phyloP scores from a whole-genome alignment of 2,888 invertebrate species.

The Oxycera nigricornis region DNA sequence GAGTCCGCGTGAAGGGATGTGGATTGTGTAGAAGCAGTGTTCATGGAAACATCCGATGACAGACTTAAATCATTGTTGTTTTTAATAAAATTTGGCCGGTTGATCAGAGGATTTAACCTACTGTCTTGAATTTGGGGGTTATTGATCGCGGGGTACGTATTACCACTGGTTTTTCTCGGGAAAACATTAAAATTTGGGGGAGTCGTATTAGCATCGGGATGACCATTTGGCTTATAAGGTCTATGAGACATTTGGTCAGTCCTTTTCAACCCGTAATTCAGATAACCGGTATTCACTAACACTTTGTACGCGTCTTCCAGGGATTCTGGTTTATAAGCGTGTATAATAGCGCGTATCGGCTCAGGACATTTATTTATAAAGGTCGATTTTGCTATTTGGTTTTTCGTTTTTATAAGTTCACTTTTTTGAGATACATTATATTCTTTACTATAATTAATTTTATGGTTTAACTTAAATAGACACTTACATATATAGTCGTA shows the following conservation, averaged over 20 bases:
- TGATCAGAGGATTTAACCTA: not conserved
- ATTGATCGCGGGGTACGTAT: not conserved
- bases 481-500: slow-evolving; percentile 29
- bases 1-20: not conserved
- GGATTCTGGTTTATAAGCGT: slow-evolving; percentile 16
- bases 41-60: not conserved
- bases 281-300: slow-evolving; percentile 19
- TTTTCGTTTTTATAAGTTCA: slow-evolving; percentile 26
- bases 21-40: not conserved
- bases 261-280: slow-evolving; percentile 4
- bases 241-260: not conserved
- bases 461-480: slow-evolving; percentile 20
- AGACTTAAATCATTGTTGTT: too few relatives aligned
- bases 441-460: not conserved
- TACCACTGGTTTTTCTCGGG: too few relatives aligned
- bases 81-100: not conserved
- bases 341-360: slow-evolving; percentile 18
- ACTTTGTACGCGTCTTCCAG: not conserved
- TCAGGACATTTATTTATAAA: slow-evolving; percentile 20
- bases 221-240: not conserved
- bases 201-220: too few relatives aligned
- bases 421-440: not conserved
- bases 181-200: too few relatives aligned
- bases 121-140: not conserved
- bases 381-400: slow-evolving; percentile 16